Evolutionary conservation across 2,888 invertebrate species (phyloP).

Genomic region (Diarsia mendica): DNA sequence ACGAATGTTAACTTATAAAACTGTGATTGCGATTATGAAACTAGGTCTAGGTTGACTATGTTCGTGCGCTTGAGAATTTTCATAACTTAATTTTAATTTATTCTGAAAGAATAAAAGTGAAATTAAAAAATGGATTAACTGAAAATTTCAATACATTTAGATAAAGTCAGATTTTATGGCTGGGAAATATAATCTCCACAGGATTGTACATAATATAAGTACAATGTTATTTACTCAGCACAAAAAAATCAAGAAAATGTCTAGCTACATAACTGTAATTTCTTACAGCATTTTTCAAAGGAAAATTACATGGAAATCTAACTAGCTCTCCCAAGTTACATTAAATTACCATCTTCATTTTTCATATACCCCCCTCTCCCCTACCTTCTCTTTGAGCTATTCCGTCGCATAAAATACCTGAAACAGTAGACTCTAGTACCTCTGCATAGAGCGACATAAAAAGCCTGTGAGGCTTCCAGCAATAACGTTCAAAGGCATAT

Average conservation of each 20-base stretch:
- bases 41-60: neutral
- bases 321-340: conserved; percentile 15
- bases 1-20: conserved; percentile 24
- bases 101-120: neutral
- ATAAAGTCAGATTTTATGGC: neutral
- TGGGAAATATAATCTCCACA: neutral
- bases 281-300: neutral
- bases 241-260: neutral
- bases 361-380: conserved; percentile 6
- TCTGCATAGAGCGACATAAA: conserved; percentile 33
- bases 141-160: neutral
- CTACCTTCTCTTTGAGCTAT: conserved; percentile 31
- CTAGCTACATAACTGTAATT: neutral
- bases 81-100: neutral
- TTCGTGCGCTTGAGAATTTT: neutral
- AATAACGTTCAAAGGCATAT: conserved; percentile 71
- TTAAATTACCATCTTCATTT: conserved; percentile 40
- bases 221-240: neutral
- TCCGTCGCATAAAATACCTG: conserved; percentile 35
- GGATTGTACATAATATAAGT: too few relatives aligned
- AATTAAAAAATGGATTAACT: neutral
- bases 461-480: conserved; percentile 47
- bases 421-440: conserved; percentile 36
- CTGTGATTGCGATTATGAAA: neutral
- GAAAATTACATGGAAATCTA: neutral